Conservation (phyloP, 2,888 invertebrate genomes). For the Venustoraphidia nigricollis region DNA sequence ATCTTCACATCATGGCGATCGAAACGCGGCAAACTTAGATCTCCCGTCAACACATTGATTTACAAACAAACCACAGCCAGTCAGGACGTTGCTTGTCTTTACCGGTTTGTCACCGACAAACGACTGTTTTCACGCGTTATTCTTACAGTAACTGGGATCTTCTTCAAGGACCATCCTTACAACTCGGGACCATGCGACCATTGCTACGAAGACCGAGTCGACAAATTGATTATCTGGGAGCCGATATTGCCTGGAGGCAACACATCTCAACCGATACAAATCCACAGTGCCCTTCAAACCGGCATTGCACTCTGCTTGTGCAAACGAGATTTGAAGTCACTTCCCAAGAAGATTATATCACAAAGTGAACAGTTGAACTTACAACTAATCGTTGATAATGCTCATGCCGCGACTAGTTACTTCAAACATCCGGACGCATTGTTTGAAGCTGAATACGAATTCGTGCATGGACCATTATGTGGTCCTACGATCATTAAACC, state of each 20-base stretch:
- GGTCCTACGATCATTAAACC: conserved; percentile 70
- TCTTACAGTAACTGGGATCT: conserved; percentile 59
- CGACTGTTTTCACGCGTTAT: conserved; percentile 69
- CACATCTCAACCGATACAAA: conserved; percentile 25
- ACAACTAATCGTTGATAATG: conserved; percentile 67
- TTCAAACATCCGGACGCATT: conserved; percentile 74
- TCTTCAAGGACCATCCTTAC: conserved; percentile 69
- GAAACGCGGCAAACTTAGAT: conserved; percentile 57
- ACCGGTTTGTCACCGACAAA: conserved; percentile 70
- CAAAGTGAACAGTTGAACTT: conserved; percentile 67
- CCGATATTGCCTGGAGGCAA: conserved; percentile 33
- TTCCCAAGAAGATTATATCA: conserved; percentile 49
- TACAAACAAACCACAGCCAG: conserved; percentile 62
- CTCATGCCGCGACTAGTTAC: conserved; percentile 73
- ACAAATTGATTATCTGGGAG: conserved; percentile 70
- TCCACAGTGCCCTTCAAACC: conserved; percentile 45
- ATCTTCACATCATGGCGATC: conserved; percentile 75
- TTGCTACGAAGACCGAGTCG: conserved; percentile 74
- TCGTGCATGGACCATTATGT: conserved; percentile 77
- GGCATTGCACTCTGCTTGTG: conserved; percentile 62
- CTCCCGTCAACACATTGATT: conserved; percentile 74
- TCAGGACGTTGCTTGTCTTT: conserved; percentile 65
- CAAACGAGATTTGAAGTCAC: conserved; percentile 33
- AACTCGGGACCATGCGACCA: conserved; percentile 68
- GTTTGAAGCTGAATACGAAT: conserved; percentile 77